Conservation (phyloP, 2,888 invertebrate species). For the Pyrrhosoma nymphula region DNA sequence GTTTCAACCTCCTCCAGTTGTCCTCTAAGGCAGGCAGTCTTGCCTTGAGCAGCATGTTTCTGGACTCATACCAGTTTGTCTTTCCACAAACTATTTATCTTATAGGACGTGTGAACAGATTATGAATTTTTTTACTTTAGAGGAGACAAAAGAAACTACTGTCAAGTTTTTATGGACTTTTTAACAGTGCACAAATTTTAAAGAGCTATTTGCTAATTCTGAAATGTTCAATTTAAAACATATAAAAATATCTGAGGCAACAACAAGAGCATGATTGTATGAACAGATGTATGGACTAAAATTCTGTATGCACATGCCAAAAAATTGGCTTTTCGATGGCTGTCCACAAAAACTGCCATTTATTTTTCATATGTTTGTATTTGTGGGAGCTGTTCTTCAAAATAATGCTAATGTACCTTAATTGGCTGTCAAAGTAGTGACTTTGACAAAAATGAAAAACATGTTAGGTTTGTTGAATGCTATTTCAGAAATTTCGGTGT, state of each 20-base stretch:
- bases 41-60: slow-evolving; percentile 24
- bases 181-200: slow-evolving; percentile 49
- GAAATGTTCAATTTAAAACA: neutral
- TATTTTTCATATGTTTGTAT: slow-evolving; percentile 58
- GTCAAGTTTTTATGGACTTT: slow-evolving; percentile 30
- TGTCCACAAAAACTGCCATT: slow-evolving; percentile 31
- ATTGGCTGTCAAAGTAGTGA: slow-evolving; percentile 44
- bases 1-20: neutral
- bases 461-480: slow-evolving; percentile 44
- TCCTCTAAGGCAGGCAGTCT: neutral
- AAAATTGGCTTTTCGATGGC: neutral
- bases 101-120: neutral
- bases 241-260: neutral
- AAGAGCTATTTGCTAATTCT: neutral
- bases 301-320: slow-evolving; percentile 41
- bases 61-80: slow-evolving; percentile 30
- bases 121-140: slow-evolving; percentile 9
- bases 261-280: neutral
- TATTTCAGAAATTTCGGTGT: slow-evolving; percentile 54
- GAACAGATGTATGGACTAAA: neutral
- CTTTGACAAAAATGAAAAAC: slow-evolving; percentile 49
- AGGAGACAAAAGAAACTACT: neutral
- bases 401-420: slow-evolving; percentile 42
- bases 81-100: slow-evolving; percentile 38
- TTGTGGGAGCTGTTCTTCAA: slow-evolving; percentile 38